A percentile compares a stretch with the other conserved stretches of the same genome.
These are phyloP conservation scores for Heterodera schachtii DNA, from an alignment of 1,140 invertebrate genomes.

Conservation along the genomic window DNA sequence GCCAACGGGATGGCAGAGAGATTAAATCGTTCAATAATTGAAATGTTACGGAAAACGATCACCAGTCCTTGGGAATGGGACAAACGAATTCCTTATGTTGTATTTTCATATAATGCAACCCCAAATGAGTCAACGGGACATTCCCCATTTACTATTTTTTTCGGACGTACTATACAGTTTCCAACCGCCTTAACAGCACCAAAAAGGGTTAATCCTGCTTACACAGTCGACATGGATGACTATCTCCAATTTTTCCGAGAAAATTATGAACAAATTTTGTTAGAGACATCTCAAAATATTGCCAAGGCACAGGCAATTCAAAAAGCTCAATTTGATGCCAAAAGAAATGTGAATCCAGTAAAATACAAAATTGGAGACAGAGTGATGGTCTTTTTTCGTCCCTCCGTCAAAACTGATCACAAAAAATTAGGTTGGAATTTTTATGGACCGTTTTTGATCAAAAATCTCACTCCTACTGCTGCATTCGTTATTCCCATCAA, in stretches of 20 bases:
- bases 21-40: background rate
- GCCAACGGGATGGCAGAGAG: background rate
- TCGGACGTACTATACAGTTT: no score
- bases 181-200: no score
- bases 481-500: no score
- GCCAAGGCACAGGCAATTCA: background rate
- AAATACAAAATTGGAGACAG: background rate
- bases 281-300: background rate
- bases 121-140: no score
- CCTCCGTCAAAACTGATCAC: no score
- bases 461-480: background rate
- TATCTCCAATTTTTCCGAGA: conserved; percentile 5
- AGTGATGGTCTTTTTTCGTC: background rate
- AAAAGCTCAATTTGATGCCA: no score
- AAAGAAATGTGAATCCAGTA: background rate
- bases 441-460: background rate
- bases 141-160: no score
- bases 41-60: background rate
- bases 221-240: background rate
- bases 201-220: background rate
- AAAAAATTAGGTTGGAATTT: background rate
- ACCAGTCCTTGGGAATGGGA: background rate
- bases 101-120: no score
- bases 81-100: background rate
- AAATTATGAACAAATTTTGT: background rate